phyloP scores from a whole-genome alignment of 2,888 invertebrate species.

The Phrixothrix hirtus region DNA sequence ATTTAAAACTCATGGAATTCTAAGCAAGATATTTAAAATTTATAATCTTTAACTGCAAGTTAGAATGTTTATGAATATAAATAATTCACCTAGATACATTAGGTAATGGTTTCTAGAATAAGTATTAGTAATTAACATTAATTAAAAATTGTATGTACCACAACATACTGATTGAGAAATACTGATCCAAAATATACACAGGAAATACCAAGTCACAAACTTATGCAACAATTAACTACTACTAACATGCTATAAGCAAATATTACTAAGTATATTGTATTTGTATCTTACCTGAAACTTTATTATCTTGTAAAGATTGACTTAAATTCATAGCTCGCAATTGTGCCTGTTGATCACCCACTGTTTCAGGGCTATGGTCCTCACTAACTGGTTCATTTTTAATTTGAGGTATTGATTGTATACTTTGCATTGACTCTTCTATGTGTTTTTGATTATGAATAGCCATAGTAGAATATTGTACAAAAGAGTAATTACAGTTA shows the following conservation, averaged over 20 bases:
- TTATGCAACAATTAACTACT: background rate
- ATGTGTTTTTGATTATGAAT: constrained; percentile 71
- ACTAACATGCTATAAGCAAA: background rate
- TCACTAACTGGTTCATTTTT: constrained; percentile 43
- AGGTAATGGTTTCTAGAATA: no score
- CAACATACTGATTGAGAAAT: no score
- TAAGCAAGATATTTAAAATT: no score
- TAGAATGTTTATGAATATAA: no score
- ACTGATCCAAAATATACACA: constrained; percentile 1
- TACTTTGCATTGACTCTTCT: constrained; percentile 44
- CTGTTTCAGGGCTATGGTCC: constrained; percentile 32
- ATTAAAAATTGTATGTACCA: constrained; percentile 21
- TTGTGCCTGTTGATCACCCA: constrained; percentile 35
- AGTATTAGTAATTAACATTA: no score
- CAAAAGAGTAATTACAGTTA: constrained; percentile 73
- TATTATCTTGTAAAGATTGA: constrained; percentile 44
- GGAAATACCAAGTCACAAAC: background rate
- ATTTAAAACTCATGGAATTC: no score
- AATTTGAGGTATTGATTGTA: constrained; percentile 28
- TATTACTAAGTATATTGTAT: background rate
- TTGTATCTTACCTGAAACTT: constrained; percentile 50
- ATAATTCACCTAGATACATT: no score
- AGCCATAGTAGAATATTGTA: constrained; percentile 74
- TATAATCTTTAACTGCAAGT: no score
- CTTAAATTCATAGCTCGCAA: constrained; percentile 51